phyloP scores from a whole-genome alignment of 2,113 vertebrate species.

The Pungitius pungitius region DNA sequence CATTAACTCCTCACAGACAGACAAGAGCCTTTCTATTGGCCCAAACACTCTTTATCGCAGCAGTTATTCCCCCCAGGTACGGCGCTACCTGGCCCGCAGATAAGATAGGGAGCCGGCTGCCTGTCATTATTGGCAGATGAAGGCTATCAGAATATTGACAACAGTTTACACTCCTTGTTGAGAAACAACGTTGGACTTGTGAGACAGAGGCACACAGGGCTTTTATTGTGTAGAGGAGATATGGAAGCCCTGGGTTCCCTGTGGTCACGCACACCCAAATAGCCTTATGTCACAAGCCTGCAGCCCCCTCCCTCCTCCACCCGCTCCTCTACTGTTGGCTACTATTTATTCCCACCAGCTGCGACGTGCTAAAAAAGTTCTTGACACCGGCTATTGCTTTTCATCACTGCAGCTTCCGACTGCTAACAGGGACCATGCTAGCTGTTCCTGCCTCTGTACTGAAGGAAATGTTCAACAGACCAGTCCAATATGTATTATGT shows the following conservation, averaged over 20 bases:
- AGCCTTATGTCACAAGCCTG: conserved; percentile 83
- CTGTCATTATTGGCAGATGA: conserved; percentile 72
- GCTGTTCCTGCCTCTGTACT: conserved; percentile 53
- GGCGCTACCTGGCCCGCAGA: conserved; percentile 68
- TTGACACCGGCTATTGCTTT: conserved; percentile 91
- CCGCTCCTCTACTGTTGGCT: conserved; percentile 72
- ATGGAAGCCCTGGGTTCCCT: conserved; percentile 73
- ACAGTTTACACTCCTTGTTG: conserved; percentile 70
- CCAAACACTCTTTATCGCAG: conserved; percentile 67
- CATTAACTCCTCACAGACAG: conserved; percentile 74
- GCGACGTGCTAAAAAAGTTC: conserved; percentile 90
- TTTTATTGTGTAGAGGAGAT: conserved; percentile 71
- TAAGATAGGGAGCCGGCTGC: conserved; percentile 74
- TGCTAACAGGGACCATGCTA: conserved; percentile 83
- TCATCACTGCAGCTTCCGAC: conserved; percentile 90
- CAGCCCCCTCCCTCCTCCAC: conserved; percentile 50
- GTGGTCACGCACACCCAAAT: conserved; percentile 74
- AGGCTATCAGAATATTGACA: conserved; percentile 74
- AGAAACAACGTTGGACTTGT: conserved; percentile 75
- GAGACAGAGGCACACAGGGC: conserved; percentile 53
- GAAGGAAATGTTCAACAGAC: conserved; percentile 3
- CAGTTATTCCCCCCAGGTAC: conserved; percentile 70
- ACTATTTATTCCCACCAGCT: conserved; percentile 95
- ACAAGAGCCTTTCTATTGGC: conserved; percentile 73
- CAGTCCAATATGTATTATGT: not conserved